Evolutionary conservation across 1,140 invertebrate species (phyloP).

Genomic region (Meteorus sp.): DNA sequence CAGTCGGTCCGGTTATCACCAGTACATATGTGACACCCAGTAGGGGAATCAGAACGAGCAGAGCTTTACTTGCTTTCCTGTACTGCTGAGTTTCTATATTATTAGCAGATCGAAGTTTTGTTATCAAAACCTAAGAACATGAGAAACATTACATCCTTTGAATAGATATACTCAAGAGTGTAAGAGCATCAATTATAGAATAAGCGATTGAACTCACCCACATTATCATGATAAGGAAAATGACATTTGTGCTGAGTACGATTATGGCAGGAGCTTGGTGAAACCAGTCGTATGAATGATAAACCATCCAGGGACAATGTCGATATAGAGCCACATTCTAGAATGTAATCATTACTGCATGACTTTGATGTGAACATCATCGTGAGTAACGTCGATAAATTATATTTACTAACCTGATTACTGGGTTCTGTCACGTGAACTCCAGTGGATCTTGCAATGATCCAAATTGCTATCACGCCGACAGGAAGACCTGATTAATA

Average conservation of each 20-base stretch:
- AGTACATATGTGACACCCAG: slow-evolving; percentile 87
- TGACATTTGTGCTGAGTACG: slow-evolving; percentile 77
- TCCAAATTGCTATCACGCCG: slow-evolving; percentile 70
- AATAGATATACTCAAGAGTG: background rate
- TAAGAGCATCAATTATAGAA: background rate
- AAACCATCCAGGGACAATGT: slow-evolving; percentile 72
- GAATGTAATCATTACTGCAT: slow-evolving; percentile 9
- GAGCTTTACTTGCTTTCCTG: slow-evolving; percentile 84
- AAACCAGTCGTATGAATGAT: slow-evolving; percentile 78
- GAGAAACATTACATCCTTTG: background rate
- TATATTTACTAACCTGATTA: slow-evolving; percentile 45
- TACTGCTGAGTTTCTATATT: slow-evolving; percentile 86
- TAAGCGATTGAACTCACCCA: slow-evolving; percentile 69
- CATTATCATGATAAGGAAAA: slow-evolving; percentile 90
- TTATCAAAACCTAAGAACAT: slow-evolving; percentile 76
- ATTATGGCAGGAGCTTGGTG: slow-evolving; percentile 74
- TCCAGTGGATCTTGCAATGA: slow-evolving; percentile 62
- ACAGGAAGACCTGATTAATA: slow-evolving; percentile 75
- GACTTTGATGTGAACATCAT: background rate
- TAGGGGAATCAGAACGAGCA: slow-evolving; percentile 84
- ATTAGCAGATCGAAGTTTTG: slow-evolving; percentile 85
- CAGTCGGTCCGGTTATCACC: slow-evolving; percentile 73
- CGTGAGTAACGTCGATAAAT: slow-evolving; percentile 3
- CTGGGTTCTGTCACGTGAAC: slow-evolving; percentile 42
- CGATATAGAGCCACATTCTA: slow-evolving; percentile 49